Conservation (phyloP, 2,797 vertebrate genomes). For the Protosalanx chinensis region DNA sequence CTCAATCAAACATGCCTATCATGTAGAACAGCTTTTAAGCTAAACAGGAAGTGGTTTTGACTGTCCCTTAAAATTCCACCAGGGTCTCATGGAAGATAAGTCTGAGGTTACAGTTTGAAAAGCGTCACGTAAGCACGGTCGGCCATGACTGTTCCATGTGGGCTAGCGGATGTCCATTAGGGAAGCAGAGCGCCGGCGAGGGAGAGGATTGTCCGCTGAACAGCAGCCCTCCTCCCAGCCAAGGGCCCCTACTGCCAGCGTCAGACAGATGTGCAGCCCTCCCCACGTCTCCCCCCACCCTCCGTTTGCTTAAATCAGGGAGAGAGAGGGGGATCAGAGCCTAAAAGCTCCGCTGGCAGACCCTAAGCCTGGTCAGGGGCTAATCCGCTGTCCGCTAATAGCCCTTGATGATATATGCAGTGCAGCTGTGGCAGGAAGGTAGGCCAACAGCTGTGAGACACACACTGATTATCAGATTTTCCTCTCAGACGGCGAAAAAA, state of each 20-base stretch:
- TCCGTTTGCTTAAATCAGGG: conserved; percentile 47
- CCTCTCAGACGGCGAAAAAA: conserved; percentile 53
- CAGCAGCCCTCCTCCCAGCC: conserved; percentile 21
- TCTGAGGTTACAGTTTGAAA: neutral
- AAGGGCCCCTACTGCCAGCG: conserved; percentile 8
- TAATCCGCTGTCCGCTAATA: conserved; percentile 66
- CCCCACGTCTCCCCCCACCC: conserved; percentile 43
- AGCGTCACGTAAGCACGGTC: neutral
- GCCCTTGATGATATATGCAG: conserved; percentile 68
- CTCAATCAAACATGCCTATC: neutral
- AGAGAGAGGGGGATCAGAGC: conserved; percentile 51
- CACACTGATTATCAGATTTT: conserved; percentile 66
- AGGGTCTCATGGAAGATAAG: neutral
- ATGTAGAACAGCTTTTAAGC: neutral
- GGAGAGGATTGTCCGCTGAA: conserved; percentile 21
- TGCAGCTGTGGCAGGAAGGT: conserved; percentile 69
- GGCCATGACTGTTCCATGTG: neutral
- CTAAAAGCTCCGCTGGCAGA: conserved; percentile 29
- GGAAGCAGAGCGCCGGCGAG: conserved; percentile 17
- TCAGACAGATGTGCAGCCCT: conserved; percentile 60
- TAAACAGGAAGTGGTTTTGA: neutral
- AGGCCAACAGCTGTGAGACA: conserved; percentile 69
- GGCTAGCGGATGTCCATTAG: neutral
- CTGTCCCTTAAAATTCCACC: neutral
- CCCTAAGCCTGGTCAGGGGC: conserved; percentile 53